These are phyloP conservation scores for Oncorhynchus nerka DNA, from an alignment of 2,113 vertebrate genomes.

Conservation along the genomic window DNA sequence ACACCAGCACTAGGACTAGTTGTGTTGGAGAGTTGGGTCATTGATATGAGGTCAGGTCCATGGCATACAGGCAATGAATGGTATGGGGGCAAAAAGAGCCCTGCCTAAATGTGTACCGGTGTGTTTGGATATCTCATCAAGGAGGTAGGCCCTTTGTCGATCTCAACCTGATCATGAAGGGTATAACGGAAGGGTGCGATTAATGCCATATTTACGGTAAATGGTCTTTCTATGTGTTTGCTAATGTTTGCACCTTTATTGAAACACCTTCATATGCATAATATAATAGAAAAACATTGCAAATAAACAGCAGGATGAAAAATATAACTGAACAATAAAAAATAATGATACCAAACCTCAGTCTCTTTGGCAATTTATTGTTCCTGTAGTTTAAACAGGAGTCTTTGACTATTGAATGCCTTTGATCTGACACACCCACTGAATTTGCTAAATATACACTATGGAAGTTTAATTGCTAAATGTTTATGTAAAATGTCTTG, in stretches of 20 bases:
- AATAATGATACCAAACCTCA: slow-evolving; percentile 26
- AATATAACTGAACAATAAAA: slow-evolving; percentile 53
- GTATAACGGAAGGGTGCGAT: slow-evolving; percentile 7
- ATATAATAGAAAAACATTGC: slow-evolving; percentile 58
- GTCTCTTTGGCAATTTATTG: slow-evolving; percentile 7
- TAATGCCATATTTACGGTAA: slow-evolving; percentile 29
- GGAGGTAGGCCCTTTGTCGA: slow-evolving; percentile 2
- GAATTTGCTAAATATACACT: too few species aligned
- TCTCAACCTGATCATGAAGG: slow-evolving; percentile 3
- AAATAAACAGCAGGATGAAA: slow-evolving; percentile 63
- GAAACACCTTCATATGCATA: slow-evolving; percentile 58
- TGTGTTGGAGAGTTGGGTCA: slow-evolving; percentile 1
- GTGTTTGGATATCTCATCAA: slow-evolving; percentile 37
- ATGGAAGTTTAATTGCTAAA: too few species aligned
- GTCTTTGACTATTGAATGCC: background rate
- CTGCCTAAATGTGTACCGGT: background rate
- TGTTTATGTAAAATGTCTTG: too few species aligned
- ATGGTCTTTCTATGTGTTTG: slow-evolving; percentile 51
- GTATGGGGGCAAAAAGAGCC: background rate
- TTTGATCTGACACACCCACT: background rate
- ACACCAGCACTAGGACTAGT: slow-evolving; percentile 39
- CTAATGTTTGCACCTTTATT: slow-evolving; percentile 69
- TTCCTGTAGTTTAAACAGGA: background rate
- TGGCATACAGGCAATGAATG: background rate
- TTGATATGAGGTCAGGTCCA: background rate